Conservation (phyloP, 2,888 invertebrate genomes). For the Agrotis segetum region DNA sequence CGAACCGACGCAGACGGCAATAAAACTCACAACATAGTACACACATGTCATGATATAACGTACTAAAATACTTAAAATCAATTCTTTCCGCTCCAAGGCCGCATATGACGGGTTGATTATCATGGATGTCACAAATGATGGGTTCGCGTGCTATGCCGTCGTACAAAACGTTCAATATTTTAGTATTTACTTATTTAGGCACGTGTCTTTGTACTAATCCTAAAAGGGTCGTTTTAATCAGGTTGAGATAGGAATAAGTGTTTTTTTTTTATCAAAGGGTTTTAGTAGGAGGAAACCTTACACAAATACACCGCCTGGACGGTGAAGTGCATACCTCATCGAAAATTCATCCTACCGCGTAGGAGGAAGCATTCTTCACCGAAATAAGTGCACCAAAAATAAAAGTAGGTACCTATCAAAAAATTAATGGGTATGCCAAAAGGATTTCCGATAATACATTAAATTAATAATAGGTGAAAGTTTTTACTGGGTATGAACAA, state of each 20-base stretch:
- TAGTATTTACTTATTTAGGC: conserved; percentile 20
- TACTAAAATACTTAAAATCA: conserved; percentile 51
- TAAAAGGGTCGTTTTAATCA: conserved; percentile 5
- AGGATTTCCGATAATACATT: too few species aligned
- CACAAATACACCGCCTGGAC: too few species aligned
- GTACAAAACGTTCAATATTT: conserved; percentile 23
- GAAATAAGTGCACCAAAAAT: too few species aligned
- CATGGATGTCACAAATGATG: conserved; percentile 63
- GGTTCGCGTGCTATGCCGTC: conserved; percentile 58
- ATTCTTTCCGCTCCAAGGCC: conserved; percentile 51
- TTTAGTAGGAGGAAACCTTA: too few species aligned
- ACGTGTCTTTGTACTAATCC: conserved; percentile 13
- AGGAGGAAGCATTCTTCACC: too few species aligned
- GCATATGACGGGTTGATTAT: conserved; percentile 47
- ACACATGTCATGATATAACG: conserved; percentile 36
- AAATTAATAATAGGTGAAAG: too few species aligned
- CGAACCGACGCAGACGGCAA: not conserved
- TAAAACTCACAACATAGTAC: conserved; percentile 6
- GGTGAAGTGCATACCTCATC: too few species aligned
- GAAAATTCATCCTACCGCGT: too few species aligned
- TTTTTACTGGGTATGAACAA: too few species aligned
- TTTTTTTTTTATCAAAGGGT: too few species aligned
- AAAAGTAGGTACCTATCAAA: too few species aligned
- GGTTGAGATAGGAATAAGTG: not conserved
- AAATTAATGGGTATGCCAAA: too few species aligned